A percentile compares a stretch with the other conserved stretches of the same genome.
phyloP scores from a whole-genome alignment of 2,113 vertebrate genomes.

The Gymnorhina tibicen region DNA sequence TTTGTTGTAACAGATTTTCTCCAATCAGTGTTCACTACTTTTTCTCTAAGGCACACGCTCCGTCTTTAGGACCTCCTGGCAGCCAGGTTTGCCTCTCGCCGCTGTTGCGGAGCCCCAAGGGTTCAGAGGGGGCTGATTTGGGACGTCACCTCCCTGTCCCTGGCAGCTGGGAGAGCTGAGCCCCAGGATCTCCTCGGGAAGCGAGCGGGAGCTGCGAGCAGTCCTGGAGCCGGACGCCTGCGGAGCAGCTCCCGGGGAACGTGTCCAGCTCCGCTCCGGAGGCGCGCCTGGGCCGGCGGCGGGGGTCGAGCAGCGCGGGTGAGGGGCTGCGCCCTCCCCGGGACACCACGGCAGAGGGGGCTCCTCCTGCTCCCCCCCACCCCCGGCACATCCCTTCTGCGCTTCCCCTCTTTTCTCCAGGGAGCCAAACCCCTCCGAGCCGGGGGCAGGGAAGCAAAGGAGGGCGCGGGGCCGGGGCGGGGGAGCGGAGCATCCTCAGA shows the following conservation, averaged over 20 bases:
- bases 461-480: background rate
- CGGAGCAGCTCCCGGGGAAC: background rate
- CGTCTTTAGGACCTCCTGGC: background rate
- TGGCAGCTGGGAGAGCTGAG: background rate
- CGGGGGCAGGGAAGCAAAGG: background rate
- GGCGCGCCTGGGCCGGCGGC: background rate
- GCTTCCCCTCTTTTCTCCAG: background rate
- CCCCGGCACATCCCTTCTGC: background rate
- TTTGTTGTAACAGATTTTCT: conserved; percentile 3
- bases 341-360: background rate
- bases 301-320: background rate
- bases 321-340: background rate
- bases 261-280: background rate
- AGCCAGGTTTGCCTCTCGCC: background rate
- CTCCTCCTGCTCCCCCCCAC: background rate
- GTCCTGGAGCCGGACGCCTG: background rate
- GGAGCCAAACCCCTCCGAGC: background rate
- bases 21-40: conserved; percentile 52
- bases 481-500: conserved; percentile 64
- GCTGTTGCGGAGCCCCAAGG: background rate
- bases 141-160: background rate
- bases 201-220: background rate
- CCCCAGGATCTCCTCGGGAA: accelerated
- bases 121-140: no score
- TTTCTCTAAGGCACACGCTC: conserved; percentile 60